Conservation (phyloP, 1,140 invertebrate genomes). For the Chironomus tepperi region DNA sequence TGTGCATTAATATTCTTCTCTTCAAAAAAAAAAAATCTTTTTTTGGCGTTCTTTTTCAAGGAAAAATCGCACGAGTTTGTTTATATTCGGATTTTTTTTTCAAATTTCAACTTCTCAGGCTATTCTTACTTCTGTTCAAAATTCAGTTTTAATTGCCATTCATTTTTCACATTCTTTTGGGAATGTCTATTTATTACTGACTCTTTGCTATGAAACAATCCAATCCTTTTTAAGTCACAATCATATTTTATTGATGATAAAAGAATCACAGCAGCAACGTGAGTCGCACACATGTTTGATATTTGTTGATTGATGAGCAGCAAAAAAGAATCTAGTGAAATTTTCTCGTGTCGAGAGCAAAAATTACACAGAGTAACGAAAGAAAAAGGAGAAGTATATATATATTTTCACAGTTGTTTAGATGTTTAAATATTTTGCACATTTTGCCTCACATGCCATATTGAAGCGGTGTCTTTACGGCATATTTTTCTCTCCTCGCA, state of each 20-base stretch:
- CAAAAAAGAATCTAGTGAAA: not conserved
- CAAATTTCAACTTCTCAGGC: not conserved
- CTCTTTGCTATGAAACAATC: too few relatives aligned
- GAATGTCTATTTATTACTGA: too few relatives aligned
- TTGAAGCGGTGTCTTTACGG: too few relatives aligned
- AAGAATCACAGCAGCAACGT: not conserved
- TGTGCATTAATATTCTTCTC: not conserved
- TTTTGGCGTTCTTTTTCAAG: constrained; percentile 1
- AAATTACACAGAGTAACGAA: not conserved
- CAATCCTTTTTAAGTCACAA: too few relatives aligned
- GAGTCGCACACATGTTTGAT: too few relatives aligned
- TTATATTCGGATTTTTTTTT: constrained; percentile 5
- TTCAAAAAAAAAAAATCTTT: not conserved
- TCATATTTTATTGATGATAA: not conserved
- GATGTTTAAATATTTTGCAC: not conserved
- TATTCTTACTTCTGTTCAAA: not conserved
- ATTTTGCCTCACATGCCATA: too few relatives aligned
- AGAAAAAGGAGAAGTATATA: not conserved
- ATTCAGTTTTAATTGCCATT: too few relatives aligned
- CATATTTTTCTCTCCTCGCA: too few relatives aligned
- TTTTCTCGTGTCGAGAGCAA: not conserved
- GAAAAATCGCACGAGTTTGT: not conserved
- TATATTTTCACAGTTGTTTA: constrained; percentile 8
- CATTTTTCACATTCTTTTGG: too few relatives aligned
- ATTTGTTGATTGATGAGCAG: not conserved